phyloP scores from a whole-genome alignment of 92 coral and sea anemone genomes.

The Zoanthus sociatus region DNA sequence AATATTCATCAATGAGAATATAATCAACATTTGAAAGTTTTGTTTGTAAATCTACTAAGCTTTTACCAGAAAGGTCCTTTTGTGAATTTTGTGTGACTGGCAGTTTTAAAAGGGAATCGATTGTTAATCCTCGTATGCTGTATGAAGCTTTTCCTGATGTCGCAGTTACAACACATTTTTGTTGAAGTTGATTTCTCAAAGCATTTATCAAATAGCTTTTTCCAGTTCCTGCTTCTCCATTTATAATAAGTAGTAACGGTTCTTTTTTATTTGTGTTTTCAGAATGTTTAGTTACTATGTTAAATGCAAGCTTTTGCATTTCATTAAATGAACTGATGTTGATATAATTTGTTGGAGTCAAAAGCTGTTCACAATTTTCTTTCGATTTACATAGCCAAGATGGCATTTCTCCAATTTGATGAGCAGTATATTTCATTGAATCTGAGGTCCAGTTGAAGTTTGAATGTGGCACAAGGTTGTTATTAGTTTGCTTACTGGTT shows the following conservation, averaged over 20 bases:
- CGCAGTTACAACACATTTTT: constrained; percentile 62
- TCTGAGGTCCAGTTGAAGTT: constrained; percentile 44
- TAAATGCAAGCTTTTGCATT: constrained; percentile 48
- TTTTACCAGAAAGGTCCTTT: constrained; percentile 55
- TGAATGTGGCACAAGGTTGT: constrained; percentile 6
- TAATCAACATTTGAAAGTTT: constrained; percentile 30
- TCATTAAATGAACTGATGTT: constrained; percentile 43
- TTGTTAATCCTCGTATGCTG: constrained; percentile 51
- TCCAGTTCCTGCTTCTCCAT: constrained; percentile 43
- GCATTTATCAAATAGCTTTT: no score
- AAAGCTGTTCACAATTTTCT: background rate
- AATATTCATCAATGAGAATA: constrained; percentile 61
- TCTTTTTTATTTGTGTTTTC: constrained; percentile 39
- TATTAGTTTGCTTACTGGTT: constrained; percentile 2
- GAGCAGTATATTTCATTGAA: constrained; percentile 45
- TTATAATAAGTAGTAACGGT: constrained; percentile 58
- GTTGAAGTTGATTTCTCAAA: constrained; percentile 41
- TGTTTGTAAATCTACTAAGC: constrained; percentile 43
- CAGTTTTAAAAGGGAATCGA: constrained; percentile 49
- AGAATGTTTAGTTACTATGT: constrained; percentile 47
- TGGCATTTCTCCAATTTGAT: constrained; percentile 55
- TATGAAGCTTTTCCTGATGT: constrained; percentile 64
- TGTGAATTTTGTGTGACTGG: constrained; percentile 34
- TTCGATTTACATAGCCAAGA: constrained; percentile 40
- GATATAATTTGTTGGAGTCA: background rate